Conservation (phyloP, 2,888 invertebrate species). For the Griposia aprilina region DNA sequence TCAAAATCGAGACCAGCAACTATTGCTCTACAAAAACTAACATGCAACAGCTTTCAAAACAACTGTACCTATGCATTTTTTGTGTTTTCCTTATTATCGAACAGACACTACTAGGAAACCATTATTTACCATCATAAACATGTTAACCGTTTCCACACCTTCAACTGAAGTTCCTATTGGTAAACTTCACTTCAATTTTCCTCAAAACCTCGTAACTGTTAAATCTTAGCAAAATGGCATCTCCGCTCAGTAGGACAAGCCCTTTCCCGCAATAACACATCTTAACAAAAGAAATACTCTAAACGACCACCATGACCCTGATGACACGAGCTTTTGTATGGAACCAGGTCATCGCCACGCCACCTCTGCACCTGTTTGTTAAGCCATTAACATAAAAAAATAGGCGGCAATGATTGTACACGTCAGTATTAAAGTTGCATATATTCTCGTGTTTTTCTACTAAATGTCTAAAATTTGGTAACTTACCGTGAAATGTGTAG, state of each 20-base stretch:
- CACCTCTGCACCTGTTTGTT: constrained; percentile 25
- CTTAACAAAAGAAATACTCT: constrained; percentile 24
- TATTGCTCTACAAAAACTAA: constrained; percentile 1
- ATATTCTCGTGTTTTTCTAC: constrained; percentile 1
- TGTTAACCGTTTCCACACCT: constrained; percentile 24
- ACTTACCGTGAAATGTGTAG: constrained; percentile 9
- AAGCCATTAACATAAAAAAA: constrained; percentile 44
- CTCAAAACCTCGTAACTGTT: constrained; percentile 3
- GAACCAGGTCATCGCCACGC: constrained; percentile 30
- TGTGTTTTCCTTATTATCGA: constrained; percentile 16
- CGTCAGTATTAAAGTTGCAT: constrained; percentile 2
- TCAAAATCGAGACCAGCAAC: not conserved
- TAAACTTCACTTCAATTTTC: constrained; percentile 12
- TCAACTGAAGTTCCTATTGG: constrained; percentile 32
- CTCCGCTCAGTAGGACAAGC: not conserved
- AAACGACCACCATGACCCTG: constrained; percentile 36
- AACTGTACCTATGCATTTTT: constrained; percentile 6
- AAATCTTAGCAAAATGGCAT: not conserved
- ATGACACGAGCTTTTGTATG: constrained; percentile 28
- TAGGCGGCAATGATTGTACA: constrained; percentile 26
- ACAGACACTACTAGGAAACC: constrained; percentile 35
- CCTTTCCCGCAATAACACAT: constrained; percentile 9
- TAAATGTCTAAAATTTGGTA: constrained; percentile 38
- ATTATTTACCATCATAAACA: constrained; percentile 42
- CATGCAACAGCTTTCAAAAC: constrained; percentile 8